Percentiles rank a stretch among this genome's conserved stretches.
Conservation (phyloP, 2,888 invertebrate species). For the Meghimatium bilineatum region DNA sequence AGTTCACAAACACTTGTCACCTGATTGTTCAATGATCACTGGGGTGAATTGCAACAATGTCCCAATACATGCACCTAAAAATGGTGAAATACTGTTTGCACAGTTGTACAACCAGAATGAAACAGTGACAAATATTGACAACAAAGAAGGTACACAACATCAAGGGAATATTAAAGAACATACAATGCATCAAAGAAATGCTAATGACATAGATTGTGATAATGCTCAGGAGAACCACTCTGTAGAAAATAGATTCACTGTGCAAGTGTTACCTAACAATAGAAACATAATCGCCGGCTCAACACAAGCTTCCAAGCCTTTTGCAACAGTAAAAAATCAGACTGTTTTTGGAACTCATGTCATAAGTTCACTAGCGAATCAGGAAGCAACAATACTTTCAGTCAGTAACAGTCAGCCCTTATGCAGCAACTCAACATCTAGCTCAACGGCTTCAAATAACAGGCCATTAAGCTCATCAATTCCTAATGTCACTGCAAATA, state of each 20-base stretch:
- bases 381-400: neutral
- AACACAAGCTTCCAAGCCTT: neutral
- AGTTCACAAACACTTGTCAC: conserved; percentile 33
- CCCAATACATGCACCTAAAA: neutral
- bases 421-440: neutral
- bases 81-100: neutral
- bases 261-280: too few species aligned
- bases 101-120: neutral
- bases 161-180: neutral
- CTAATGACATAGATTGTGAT: conserved; percentile 2
- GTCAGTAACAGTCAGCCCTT: neutral
- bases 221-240: neutral
- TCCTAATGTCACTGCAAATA: neutral
- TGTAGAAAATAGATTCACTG: neutral
- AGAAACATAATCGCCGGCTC: neutral
- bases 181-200: neutral
- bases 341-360: neutral
- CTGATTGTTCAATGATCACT: conserved; percentile 47
- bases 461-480: neutral
- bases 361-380: neutral
- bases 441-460: neutral
- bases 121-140: neutral
- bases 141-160: neutral
- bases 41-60: conserved; percentile 33
- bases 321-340: neutral